Conservation (phyloP, 2,113 vertebrate genomes). For the Toxotes chatareus region DNA sequence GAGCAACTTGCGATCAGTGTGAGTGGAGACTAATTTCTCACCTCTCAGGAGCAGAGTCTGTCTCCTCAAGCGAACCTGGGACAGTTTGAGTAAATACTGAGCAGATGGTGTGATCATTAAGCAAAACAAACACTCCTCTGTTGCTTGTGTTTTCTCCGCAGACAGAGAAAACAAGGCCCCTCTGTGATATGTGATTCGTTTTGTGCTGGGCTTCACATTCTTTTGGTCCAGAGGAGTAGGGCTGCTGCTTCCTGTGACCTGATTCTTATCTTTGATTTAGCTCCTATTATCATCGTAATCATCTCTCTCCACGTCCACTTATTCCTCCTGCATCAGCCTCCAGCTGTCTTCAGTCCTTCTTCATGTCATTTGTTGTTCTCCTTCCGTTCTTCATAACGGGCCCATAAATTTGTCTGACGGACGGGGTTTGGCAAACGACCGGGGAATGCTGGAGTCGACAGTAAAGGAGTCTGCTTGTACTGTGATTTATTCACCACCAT, state of each 20-base stretch:
- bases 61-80: conserved; percentile 50
- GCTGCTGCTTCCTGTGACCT: conserved; percentile 42
- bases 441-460: conserved; percentile 6
- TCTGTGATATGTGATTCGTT: conserved; percentile 54
- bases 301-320: conserved; percentile 3
- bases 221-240: conserved; percentile 18
- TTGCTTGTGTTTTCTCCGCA: conserved; percentile 36
- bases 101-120: conserved; percentile 72
- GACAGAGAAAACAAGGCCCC: conserved; percentile 32
- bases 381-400: conserved; percentile 31
- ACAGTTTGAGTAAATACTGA: conserved; percentile 62
- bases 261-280: conserved; percentile 44
- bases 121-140: conserved; percentile 70
- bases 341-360: background rate
- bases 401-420: conserved; percentile 39
- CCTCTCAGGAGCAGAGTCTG: conserved; percentile 47
- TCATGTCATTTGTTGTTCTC: conserved; percentile 25
- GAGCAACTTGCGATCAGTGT: conserved; percentile 34
- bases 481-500: conserved; percentile 48
- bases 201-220: conserved; percentile 14
- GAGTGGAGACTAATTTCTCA: conserved; percentile 54
- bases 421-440: conserved; percentile 12
- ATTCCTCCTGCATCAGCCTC: background rate
- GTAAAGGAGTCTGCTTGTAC: conserved; percentile 20
- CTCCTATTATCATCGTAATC: background rate